These are phyloP conservation scores for Coranthus polyacanthus DNA, from an alignment of 2,797 vertebrate species.

Conservation along the genomic window DNA sequence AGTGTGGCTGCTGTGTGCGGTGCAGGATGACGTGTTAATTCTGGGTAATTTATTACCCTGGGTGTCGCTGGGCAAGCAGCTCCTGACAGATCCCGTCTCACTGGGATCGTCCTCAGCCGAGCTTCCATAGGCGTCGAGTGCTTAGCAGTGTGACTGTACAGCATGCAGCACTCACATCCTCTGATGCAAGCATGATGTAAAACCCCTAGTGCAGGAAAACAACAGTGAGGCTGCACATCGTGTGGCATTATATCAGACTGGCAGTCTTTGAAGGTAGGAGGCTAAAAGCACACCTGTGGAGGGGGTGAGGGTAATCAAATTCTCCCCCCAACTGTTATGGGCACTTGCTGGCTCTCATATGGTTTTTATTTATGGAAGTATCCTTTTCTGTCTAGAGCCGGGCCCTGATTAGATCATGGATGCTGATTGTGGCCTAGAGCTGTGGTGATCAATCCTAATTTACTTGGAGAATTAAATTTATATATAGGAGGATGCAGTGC, in stretches of 20 bases:
- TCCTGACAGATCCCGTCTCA: slow-evolving; percentile 78
- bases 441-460: slow-evolving; percentile 87
- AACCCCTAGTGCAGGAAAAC: slow-evolving; percentile 73
- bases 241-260: slow-evolving; percentile 64
- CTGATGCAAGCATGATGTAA: slow-evolving; percentile 85
- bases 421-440: slow-evolving; percentile 84
- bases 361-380: slow-evolving; percentile 88
- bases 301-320: slow-evolving; percentile 82
- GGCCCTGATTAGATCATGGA: slow-evolving; percentile 84
- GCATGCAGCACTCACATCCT: slow-evolving; percentile 60
- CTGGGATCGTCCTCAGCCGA: slow-evolving; percentile 69
- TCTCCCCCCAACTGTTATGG: slow-evolving; percentile 73
- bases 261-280: slow-evolving; percentile 71
- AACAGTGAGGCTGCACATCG: slow-evolving; percentile 61
- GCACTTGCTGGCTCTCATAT: slow-evolving; percentile 83
- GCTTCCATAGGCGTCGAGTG: slow-evolving; percentile 67
- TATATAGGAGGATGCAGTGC: slow-evolving; percentile 81
- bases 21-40: slow-evolving; percentile 83
- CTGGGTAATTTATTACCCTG: slow-evolving; percentile 83
- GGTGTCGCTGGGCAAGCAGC: slow-evolving; percentile 72
- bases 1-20: slow-evolving; percentile 66
- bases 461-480: slow-evolving; percentile 84
- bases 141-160: slow-evolving; percentile 60
- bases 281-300: slow-evolving; percentile 87
- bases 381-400: slow-evolving; percentile 79